Conservation (phyloP, 2,113 vertebrate genomes). For the Colinus virginianus region DNA sequence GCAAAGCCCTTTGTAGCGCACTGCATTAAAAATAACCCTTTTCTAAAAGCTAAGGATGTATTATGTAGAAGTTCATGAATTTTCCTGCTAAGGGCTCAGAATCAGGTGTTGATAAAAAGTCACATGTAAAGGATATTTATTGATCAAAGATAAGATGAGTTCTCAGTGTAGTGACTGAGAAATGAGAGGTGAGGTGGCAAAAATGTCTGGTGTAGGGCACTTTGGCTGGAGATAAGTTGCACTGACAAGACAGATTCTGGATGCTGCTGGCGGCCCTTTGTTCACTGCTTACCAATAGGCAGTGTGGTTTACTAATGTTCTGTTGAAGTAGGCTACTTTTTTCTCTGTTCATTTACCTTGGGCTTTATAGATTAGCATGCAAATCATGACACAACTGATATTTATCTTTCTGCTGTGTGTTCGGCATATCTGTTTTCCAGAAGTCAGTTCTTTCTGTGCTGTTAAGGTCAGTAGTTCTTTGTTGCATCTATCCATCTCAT, state of each 20-base stretch:
- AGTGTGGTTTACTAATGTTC: neutral
- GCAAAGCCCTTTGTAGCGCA: neutral
- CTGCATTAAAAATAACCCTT: neutral
- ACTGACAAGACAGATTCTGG: neutral
- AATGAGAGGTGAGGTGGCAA: neutral
- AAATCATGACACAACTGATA: neutral
- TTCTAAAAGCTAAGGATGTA: neutral
- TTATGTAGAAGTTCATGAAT: slow-evolving; percentile 3
- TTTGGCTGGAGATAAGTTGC: neutral
- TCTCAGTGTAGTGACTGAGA: neutral
- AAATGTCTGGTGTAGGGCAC: neutral
- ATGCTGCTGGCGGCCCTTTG: neutral
- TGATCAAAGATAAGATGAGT: neutral
- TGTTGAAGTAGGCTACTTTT: neutral
- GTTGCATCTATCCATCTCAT: slow-evolving; percentile 30
- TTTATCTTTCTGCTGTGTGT: slow-evolving; percentile 22
- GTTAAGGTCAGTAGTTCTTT: slow-evolving; percentile 39
- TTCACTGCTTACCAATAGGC: accelerated
- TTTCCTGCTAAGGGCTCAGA: neutral
- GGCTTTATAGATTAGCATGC: slow-evolving; percentile 8
- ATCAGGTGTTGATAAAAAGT: neutral
- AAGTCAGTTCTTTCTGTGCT: neutral
- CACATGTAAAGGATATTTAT: neutral
- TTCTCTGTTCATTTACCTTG: slow-evolving; percentile 23
- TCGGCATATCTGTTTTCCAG: slow-evolving; percentile 22